phyloP scores from a whole-genome alignment of 2,113 vertebrate species.

The Proteles cristata region DNA sequence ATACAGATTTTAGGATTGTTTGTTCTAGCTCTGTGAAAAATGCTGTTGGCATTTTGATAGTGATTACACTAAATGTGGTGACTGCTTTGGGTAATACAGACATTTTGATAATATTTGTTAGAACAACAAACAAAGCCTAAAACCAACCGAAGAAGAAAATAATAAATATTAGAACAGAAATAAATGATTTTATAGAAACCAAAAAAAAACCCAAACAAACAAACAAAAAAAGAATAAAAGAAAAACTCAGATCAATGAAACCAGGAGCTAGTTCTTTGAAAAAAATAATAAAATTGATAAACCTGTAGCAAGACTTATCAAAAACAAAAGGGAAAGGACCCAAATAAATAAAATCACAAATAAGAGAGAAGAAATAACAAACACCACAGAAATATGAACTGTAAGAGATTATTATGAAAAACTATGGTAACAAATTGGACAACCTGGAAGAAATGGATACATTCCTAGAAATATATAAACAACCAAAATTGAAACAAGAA shows the following conservation, averaged over 20 bases:
- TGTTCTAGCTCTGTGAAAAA: not conserved
- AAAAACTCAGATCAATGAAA: not conserved
- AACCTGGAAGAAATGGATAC: not conserved
- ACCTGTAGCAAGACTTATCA: not conserved
- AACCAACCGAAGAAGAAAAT: not conserved
- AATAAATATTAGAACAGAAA: not conserved
- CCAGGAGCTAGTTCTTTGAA: not conserved
- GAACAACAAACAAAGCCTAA: not conserved
- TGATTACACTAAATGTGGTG: not conserved
- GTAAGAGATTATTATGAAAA: not conserved
- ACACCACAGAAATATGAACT: not conserved
- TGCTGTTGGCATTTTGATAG: not conserved
- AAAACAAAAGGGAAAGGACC: not conserved
- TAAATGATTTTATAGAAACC: not conserved
- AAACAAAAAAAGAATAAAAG: not conserved
- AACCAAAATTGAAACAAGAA: not conserved
- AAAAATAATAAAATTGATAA: not conserved
- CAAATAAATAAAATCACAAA: not conserved
- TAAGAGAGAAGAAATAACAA: not conserved
- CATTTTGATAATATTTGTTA: not conserved
- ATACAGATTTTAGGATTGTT: not conserved
- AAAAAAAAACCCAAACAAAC: not conserved
- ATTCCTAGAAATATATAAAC: not conserved
- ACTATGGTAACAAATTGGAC: not conserved
- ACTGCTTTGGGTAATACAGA: not conserved